Evolutionary conservation across 2,797 vertebrate genomes (phyloP).

Genomic region (Neosilurus hyrtlii): DNA sequence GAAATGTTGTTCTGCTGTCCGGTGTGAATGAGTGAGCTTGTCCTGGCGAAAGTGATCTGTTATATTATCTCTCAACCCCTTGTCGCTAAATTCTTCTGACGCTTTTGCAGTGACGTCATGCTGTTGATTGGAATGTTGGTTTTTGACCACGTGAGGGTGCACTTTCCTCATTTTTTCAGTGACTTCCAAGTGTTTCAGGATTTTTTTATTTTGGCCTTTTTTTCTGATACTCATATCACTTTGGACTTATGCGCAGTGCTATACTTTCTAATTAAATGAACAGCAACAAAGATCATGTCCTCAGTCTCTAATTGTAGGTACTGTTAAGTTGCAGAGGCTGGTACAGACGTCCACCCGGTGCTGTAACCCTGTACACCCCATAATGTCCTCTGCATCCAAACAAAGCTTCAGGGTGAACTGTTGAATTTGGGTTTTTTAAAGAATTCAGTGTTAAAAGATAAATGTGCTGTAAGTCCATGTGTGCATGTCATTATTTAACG

Average conservation of each 20-base stretch:
- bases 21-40: constrained; percentile 55
- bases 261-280: constrained; percentile 72
- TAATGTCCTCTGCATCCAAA: constrained; percentile 2
- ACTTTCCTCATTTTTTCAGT: constrained; percentile 48
- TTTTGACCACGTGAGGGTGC: constrained; percentile 51
- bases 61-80: background rate
- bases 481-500: constrained; percentile 4
- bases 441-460: constrained; percentile 39
- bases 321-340: constrained; percentile 29
- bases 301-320: constrained; percentile 30
- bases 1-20: constrained; percentile 66
- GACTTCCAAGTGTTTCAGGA: constrained; percentile 38
- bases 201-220: constrained; percentile 17
- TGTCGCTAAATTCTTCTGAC: background rate
- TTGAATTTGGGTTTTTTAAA: background rate
- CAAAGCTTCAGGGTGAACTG: background rate
- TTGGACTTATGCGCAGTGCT: constrained; percentile 73
- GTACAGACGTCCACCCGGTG: constrained; percentile 13
- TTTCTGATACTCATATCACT: constrained; percentile 68
- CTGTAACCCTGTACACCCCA: constrained; percentile 13
- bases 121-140: constrained; percentile 28
- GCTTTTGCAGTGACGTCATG: constrained; percentile 14
- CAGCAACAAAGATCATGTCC: constrained; percentile 51
- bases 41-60: constrained; percentile 38
- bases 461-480: background rate